Evolutionary conservation across 2,888 invertebrate genomes (phyloP).

Genomic region (Eustalomyia histrio): DNA sequence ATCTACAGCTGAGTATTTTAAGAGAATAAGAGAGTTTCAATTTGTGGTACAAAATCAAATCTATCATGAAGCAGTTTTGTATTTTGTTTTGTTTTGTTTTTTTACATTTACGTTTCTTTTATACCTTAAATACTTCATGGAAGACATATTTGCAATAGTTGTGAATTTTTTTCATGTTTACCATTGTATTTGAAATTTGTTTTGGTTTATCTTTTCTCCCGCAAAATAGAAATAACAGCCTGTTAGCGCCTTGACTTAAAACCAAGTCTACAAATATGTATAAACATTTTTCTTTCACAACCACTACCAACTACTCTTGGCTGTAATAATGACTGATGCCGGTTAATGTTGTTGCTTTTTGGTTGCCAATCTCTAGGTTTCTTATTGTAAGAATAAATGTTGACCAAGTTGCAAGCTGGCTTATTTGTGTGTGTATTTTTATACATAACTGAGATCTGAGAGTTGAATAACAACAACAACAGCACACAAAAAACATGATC

Average conservation of each 20-base stretch:
- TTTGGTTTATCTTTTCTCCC: constrained; percentile 6
- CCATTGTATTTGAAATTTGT: constrained; percentile 14
- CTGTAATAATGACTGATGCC: constrained; percentile 17
- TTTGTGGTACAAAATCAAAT: background rate
- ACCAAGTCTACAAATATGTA: constrained; percentile 5
- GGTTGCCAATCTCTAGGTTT: constrained; percentile 15
- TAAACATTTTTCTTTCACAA: background rate
- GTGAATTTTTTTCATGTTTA: constrained; percentile 13
- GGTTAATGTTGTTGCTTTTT: constrained; percentile 15
- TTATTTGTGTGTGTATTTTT: constrained; percentile 2
- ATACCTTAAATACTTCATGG: constrained; percentile 9
- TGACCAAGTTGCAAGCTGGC: constrained; percentile 28
- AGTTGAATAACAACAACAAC: constrained; percentile 34
- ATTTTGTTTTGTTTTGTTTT: background rate
- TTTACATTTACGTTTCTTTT: background rate
- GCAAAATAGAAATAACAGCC: constrained; percentile 8
- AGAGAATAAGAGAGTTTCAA: background rate
- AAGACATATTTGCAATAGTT: constrained; percentile 47
- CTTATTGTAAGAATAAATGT: constrained; percentile 8
- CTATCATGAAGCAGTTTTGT: constrained; percentile 2
- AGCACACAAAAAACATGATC: constrained; percentile 37
- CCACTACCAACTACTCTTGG: too few species aligned
- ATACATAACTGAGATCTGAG: constrained; percentile 13
- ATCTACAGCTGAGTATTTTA: background rate
- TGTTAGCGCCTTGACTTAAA: constrained; percentile 48